A percentile compares a stretch with the other conserved stretches of the same genome.
phyloP scores from a whole-genome alignment of 23 tunicate species.

The Oikopleura dioica region DNA sequence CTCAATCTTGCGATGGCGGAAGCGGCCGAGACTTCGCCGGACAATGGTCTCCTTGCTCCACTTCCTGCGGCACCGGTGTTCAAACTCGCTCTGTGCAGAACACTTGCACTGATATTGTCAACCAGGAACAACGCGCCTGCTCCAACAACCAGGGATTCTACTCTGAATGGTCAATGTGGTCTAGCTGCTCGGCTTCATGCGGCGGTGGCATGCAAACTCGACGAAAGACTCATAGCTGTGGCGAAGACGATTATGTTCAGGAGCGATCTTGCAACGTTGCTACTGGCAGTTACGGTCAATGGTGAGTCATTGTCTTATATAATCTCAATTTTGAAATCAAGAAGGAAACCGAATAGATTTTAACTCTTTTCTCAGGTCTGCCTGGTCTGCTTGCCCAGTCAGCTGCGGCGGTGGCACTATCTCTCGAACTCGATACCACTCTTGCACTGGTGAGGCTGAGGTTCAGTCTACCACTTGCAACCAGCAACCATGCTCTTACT shows the following conservation, averaged over 20 bases:
- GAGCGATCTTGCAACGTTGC: conserved; percentile 22
- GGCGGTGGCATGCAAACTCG: conserved; percentile 29
- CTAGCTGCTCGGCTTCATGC: conserved; percentile 19
- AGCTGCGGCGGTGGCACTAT: conserved; percentile 41
- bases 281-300: not conserved
- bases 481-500: conserved; percentile 43
- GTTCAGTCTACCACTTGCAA: conserved; percentile 26
- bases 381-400: conserved; percentile 32
- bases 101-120: conserved; percentile 14
- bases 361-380: conserved; percentile 37
- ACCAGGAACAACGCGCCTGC: conserved; percentile 15
- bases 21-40: conserved; percentile 16
- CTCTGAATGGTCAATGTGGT: conserved; percentile 16
- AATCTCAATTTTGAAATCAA: conserved; percentile 7
- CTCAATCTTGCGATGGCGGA: conserved; percentile 3
- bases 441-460: conserved; percentile 27
- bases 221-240: conserved; percentile 33
- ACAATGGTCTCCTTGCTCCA: conserved; percentile 49
- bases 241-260: conserved; percentile 17
- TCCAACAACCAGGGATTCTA: conserved; percentile 14
- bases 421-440: conserved; percentile 36
- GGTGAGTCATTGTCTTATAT: too few species aligned
- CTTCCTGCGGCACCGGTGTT: conserved; percentile 44
- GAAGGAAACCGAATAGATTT: conserved; percentile 27
- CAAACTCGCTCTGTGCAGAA: conserved; percentile 14